Evolutionary conservation across 1,140 invertebrate genomes (phyloP), one percentile per base, ranked within the genome.

Genomic region (Drosophila novamexicana): DNA sequence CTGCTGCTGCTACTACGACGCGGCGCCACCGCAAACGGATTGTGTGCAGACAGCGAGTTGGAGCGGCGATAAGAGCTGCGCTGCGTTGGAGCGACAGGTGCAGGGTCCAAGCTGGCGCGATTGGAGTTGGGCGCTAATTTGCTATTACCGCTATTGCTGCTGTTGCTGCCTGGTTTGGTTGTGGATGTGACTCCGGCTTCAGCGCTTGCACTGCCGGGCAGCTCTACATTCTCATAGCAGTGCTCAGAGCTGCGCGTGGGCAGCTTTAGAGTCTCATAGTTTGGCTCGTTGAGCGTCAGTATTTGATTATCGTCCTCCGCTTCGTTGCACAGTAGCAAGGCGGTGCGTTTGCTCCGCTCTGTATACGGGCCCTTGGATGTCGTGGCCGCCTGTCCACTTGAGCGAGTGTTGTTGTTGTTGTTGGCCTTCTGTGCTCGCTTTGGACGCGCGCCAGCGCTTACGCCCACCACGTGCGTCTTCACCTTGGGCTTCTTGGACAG

Each of bases 401-500:
- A 40, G n/a, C 84, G 75, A 9, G 58, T 29, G 22, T 29, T 29
- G 22, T 29, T 29, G 22, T 29, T 39, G 29, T 56, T 64, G 4
- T 16, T 42, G 7, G 47, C 9, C 53, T 89, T 89, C 18, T 75
- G 71, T 1, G 75, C 39, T 32, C 82, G 82, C 36, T 92, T 92
- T 7, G 77, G 78, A 40, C 81, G 71, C 1, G 62, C 81, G 14
- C 64, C 78, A 22, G 54, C 75, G 53, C 77, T 79, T 50, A 92
- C 80, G 22, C 77, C 77, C 29, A 89, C 84, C 1, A 92, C 92
- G 61, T 93, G 93, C 34, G 93, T 93, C 70, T 95, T 95, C 7
- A 95, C 94, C 6, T 94, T 93, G 32, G 90, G 75, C 66, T 92
- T 95, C 84, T 96, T 96, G 39, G 95, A 95, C 49, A 97, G 93